These are phyloP conservation scores for Felis catus DNA, from an alignment of 2,113 vertebrate genomes.

Conservation along the genomic window F.catus_Fca126_mat1.0 CM031411.1:14401001-14401500, in stretches of 20 bases:
- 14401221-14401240: background rate
- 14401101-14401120: background rate
- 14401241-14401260: background rate
- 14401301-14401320: background rate
- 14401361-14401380: constrained; percentile 27
- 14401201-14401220: background rate
- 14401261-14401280: background rate
- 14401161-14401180: background rate
- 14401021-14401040: background rate
- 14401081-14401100: background rate
- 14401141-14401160: background rate
- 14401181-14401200: background rate
- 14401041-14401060: background rate
- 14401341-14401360: background rate
- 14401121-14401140: background rate
- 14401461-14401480: background rate
- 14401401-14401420: background rate
- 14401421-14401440: constrained; percentile 6
- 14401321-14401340: background rate
- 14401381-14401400: background rate
- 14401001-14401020: background rate
- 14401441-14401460: constrained; percentile 1
- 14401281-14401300: background rate
- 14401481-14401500: background rate
- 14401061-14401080: background rate